Base-by-base conservation (phyloP, 2,113 vertebrate genomes). In the Hystrix cristata region DNA sequence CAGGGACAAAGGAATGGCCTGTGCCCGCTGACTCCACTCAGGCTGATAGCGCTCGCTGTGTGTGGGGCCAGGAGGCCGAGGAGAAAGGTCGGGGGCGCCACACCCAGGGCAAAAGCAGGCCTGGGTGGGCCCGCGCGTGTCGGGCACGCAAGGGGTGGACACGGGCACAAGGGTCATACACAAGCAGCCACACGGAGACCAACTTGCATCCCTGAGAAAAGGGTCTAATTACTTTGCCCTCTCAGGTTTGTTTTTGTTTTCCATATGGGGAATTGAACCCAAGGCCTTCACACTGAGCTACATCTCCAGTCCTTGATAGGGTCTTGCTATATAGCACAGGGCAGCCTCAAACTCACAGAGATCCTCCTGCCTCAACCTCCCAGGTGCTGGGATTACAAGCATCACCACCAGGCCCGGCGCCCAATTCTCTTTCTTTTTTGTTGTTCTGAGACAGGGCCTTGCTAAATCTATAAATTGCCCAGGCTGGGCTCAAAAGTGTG, bases 71-170 rank as follows among this genome's bases (percentile, higher is more conserved):
- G 87, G 67, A 78, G 23, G 80, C 51, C 25, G n/a, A 64, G 81
- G 74, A 94, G 92, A 95, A 94, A 91, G 85, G 87, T 95, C 57
- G 89, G 79, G 10, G 46, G 91, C 57, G 43, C 59, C 92, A 90
- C 81, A 43, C 55, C 86, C 57, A 8, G 59, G 84, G 34, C 27
- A 62, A 90, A 95, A 93, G 79, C 67, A 84, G 96, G 94, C 43
- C 67, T 16, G 25, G 25, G 25, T 2, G 15, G 53, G 48, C 64
- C 71, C 65, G 81, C 67, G 48, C 0, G 3, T 55, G 31, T 38
- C 1, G 2, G 43, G 14, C 18, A 2, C 2, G 0, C 5, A 60
- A 4, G 57, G 55, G 81, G 84, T 23, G 25, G 23, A 60, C 15
- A 74, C 53, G 79, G 64, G 64, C 21, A 48, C 18, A 64, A 46